Evolutionary conservation across 1,140 invertebrate species (phyloP), one percentile per base, ranked within the genome.

Genomic region (Pectinophora gossypiella): DNA sequence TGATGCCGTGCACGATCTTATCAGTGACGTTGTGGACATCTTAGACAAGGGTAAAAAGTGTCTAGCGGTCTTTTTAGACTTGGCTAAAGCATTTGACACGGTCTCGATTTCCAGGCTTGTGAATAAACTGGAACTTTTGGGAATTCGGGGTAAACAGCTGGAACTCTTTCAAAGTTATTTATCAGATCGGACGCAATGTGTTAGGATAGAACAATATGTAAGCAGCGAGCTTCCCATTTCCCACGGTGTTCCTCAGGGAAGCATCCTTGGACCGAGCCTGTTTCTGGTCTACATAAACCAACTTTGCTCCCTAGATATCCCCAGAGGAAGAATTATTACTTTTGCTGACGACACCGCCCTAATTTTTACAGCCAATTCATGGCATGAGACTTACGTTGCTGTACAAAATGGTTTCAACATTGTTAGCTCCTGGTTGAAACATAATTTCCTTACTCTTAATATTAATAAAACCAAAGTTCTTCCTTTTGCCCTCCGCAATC

Each of bases 1-100:
- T 6, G 53, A 49, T 6, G 53, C 53, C 3, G 47, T 55, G 1
- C 19, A 35, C 16, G n/a, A 20, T 4, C 48, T 55, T 12, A 22
- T 35, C 3, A 16, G 44, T 20, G 21, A 7, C 19, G 19, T 55
- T n/a, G 32, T 46, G 10, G 4, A n/a, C 1, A 55, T 36, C n/a
- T n/a, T 55, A n/a, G 53, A 55, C 20, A 19, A 4, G 0, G 27
- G 27, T 2, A n/a, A 44, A 19, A 49, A 50, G 10, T 40, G 38
- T 9, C 1, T 54, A 1, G 46, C 15, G 0, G 38, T 54, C 4
- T 48, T 54, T 23, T 19, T 53, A 15, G 51, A 53, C 21, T 20
- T 53, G 5, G 42, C 51, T 7, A 53, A 53, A 19, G 51, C 51
- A 5, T 53, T 53, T 46, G 51, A 53, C 43, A 53, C 51, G 9